Evolutionary conservation across 2,888 invertebrate genomes (phyloP).

Genomic region (Frankliniella fusca): DNA sequence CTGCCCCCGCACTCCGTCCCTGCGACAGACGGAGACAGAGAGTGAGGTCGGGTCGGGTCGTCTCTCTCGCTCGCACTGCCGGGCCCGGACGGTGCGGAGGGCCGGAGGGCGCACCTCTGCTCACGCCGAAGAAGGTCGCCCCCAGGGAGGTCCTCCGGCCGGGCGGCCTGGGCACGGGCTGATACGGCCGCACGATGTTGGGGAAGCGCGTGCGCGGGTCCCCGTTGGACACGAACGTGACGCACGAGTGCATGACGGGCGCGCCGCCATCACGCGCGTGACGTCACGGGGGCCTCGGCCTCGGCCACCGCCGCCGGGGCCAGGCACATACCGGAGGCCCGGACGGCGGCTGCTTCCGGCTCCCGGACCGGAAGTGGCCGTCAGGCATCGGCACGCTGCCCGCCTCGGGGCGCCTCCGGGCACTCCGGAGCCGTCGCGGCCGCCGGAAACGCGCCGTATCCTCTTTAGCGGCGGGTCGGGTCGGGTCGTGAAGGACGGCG

Average conservation of each 20-base stretch:
- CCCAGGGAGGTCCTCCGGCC: background rate
- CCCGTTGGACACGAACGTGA: slow-evolving; percentile 1
- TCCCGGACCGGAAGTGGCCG: too few species aligned
- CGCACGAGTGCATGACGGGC: slow-evolving; percentile 16
- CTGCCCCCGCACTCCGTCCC: slow-evolving; percentile 29
- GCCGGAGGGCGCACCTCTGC: background rate
- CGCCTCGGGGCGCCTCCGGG: too few species aligned
- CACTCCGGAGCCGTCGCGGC: too few species aligned
- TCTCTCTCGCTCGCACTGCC: background rate
- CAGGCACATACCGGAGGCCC: too few species aligned
- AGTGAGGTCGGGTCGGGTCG: background rate
- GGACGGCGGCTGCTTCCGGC: too few species aligned
- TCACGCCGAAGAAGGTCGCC: background rate
- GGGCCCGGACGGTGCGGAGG: background rate
- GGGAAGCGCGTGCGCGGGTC: slow-evolving; percentile 3
- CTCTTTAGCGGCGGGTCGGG: too few species aligned
- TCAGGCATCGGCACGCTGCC: too few species aligned
- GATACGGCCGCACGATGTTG: slow-evolving; percentile 6
- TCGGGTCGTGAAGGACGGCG: too few species aligned
- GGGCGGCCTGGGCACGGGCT: slow-evolving; percentile 22
- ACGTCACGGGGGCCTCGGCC: background rate
- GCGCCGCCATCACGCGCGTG: background rate
- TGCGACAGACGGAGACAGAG: slow-evolving; percentile 34
- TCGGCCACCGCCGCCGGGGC: background rate
- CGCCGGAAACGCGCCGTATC: too few species aligned